These are phyloP conservation scores for Anguilla japonica DNA, from an alignment of 2,113 vertebrate species.

Conservation along the genomic window DNA sequence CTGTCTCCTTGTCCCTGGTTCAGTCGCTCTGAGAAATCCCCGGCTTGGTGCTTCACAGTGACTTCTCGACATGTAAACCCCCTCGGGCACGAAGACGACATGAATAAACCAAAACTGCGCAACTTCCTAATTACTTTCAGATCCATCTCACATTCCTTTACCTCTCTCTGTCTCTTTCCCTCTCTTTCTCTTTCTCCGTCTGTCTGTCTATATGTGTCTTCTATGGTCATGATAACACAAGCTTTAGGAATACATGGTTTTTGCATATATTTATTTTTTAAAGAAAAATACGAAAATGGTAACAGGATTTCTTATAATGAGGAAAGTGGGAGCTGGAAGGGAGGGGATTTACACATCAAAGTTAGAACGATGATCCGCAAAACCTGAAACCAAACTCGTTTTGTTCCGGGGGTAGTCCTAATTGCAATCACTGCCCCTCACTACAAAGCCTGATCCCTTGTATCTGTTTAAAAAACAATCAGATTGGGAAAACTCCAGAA, in stretches of 20 bases:
- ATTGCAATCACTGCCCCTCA: constrained; percentile 22
- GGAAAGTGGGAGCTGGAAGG: background rate
- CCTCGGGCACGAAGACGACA: constrained; percentile 9
- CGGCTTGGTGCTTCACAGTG: constrained; percentile 8
- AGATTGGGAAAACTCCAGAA: constrained; percentile 39
- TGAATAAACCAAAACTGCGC: constrained; percentile 19
- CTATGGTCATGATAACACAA: constrained; percentile 8
- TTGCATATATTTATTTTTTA: background rate
- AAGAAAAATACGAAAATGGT: constrained; percentile 5
- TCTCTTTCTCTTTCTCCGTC: background rate
- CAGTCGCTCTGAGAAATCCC: background rate
- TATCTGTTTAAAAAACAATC: constrained; percentile 42
- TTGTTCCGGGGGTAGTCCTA: constrained; percentile 7
- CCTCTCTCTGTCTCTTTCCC: background rate
- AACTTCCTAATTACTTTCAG: constrained; percentile 25
- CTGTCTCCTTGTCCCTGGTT: background rate
- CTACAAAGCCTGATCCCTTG: constrained; percentile 22
- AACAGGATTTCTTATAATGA: background rate
- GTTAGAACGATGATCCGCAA: background rate
- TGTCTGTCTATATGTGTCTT: background rate
- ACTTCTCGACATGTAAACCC: constrained; percentile 3
- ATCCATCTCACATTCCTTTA: background rate
- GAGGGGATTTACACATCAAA: constrained; percentile 13
- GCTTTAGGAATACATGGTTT: background rate
- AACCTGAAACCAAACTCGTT: constrained; percentile 19